Base-by-base conservation (phyloP, 2,797 vertebrate genomes). In the Mustela erminea region DNA sequence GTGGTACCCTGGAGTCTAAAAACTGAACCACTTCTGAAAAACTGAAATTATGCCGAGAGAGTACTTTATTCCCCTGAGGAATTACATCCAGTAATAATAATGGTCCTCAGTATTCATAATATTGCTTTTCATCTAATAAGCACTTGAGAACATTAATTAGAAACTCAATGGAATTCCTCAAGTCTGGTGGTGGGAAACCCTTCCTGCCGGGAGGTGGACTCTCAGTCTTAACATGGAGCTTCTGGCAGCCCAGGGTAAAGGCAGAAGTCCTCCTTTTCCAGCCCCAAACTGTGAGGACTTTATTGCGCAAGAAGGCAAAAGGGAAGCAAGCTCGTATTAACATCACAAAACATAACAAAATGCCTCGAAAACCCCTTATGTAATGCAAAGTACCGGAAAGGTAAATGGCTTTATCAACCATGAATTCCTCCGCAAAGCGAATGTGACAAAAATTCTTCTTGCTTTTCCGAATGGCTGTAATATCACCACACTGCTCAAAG, bases 381-480 rank as follows among this genome's bases (percentile, higher is more conserved):
- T 77, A 98, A 98, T 72, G 92, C 93, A 95, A 98, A 98, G 97
- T 99, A 99, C 99, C 99, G 97, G 99, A 99, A 97, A 99, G 99
- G 98, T 99, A 99, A 98, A 99, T 99, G 98, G 99, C 99, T 98
- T 99, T 99, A 98, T 99, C 99, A 98, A 99, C 99, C 99, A 99
- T 99, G 99, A 99, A 99, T 98, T 99, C 99, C 97, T 99, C 99
- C 52, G 98, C 98, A 98, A 99, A 99, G 97, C 99, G 99, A 97
- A 99, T 99, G 98, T 99, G 99, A 98, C 99, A 99, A 98, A 99
- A 99, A 98, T 99, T 99, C 99, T 99, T 99, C 99, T 99, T 99
- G 99, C 99, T 99, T 98, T 99, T 99, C 96, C 99, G 99, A 98
- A 99, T 99, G 15, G 99, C 99, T 60, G 99, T 98, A 95, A 99